phyloP scores from a whole-genome alignment of 2,113 vertebrate genomes.

The Hoplias malabaricus region DNA sequence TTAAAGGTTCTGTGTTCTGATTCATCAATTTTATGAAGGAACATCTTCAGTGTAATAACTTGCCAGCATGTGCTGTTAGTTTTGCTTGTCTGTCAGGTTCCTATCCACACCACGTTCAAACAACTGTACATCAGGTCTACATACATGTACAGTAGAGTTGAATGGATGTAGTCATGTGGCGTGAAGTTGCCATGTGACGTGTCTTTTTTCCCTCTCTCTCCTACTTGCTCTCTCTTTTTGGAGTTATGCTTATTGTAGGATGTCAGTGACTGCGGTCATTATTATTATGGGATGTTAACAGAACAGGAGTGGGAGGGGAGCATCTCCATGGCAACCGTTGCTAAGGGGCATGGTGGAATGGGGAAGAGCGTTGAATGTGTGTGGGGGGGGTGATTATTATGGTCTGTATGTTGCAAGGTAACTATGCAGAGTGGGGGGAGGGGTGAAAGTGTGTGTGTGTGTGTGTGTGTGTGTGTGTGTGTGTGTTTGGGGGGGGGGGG shows the following conservation, averaged over 20 bases:
- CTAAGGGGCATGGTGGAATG: slow-evolving; percentile 75
- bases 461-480: no score
- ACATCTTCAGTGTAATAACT: no score
- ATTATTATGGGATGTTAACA: slow-evolving; percentile 76
- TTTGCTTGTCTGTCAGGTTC: background rate
- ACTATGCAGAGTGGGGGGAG: slow-evolving; percentile 80
- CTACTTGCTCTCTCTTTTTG: slow-evolving; percentile 64
- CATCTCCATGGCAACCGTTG: slow-evolving; percentile 75
- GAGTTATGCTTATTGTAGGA: slow-evolving; percentile 83
- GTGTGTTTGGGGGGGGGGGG: slow-evolving; percentile 53
- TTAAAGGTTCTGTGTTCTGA: background rate
- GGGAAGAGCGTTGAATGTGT: slow-evolving; percentile 66
- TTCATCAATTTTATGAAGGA: no score
- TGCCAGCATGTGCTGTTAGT: background rate
- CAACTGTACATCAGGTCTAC: slow-evolving; percentile 31
- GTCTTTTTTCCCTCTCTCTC: slow-evolving; percentile 50
- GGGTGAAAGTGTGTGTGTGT: slow-evolving; percentile 67
- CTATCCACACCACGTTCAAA: background rate
- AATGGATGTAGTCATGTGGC: slow-evolving; percentile 73
- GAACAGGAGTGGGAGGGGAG: slow-evolving; percentile 58
- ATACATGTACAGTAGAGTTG: slow-evolving; percentile 64
- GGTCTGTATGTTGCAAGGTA: slow-evolving; percentile 82
- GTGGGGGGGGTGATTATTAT: slow-evolving; percentile 75
- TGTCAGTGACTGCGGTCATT: slow-evolving; percentile 74
- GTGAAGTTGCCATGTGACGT: slow-evolving; percentile 73